phyloP scores from a whole-genome alignment of 1,140 invertebrate genomes.

The Trypoxylus dichotomus region DNA sequence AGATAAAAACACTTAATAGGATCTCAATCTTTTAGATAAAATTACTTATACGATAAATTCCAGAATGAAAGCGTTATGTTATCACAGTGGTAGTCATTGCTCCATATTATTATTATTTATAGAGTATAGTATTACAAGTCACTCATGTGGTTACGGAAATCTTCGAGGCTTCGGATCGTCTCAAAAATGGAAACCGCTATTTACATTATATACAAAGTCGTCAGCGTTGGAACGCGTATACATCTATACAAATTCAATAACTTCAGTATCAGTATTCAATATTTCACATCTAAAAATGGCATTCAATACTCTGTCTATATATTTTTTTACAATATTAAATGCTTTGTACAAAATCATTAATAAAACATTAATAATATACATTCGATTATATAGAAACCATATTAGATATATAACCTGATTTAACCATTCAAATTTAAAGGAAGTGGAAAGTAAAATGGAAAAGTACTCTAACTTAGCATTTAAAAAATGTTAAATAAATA shows the following conservation, averaged over 20 bases:
- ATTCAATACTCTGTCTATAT: not conserved
- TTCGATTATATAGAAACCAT: not conserved
- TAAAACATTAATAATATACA: not conserved
- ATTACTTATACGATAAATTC: constrained; percentile 49
- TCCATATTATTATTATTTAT: constrained; percentile 49
- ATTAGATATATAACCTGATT: too few relatives aligned
- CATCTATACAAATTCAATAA: not conserved
- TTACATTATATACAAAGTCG: not conserved
- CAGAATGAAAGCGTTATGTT: constrained; percentile 55
- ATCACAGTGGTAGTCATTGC: constrained; percentile 56
- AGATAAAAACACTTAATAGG: constrained; percentile 33
- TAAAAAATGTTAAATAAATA: too few relatives aligned
- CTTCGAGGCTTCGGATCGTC: not conserved
- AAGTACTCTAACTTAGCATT: too few relatives aligned
- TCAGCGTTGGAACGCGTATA: not conserved
- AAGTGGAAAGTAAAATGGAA: too few relatives aligned
- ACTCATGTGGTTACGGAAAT: constrained; percentile 13
- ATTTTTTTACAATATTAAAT: not conserved
- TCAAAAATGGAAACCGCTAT: not conserved
- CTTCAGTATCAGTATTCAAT: not conserved
- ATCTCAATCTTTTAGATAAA: constrained; percentile 46
- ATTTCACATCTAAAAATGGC: not conserved
- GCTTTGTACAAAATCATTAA: not conserved
- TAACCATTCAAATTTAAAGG: too few relatives aligned
- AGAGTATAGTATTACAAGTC: constrained; percentile 23